Base-by-base conservation (phyloP, 2,797 vertebrate species). In the Sebastes kiyomatsui region DNA sequence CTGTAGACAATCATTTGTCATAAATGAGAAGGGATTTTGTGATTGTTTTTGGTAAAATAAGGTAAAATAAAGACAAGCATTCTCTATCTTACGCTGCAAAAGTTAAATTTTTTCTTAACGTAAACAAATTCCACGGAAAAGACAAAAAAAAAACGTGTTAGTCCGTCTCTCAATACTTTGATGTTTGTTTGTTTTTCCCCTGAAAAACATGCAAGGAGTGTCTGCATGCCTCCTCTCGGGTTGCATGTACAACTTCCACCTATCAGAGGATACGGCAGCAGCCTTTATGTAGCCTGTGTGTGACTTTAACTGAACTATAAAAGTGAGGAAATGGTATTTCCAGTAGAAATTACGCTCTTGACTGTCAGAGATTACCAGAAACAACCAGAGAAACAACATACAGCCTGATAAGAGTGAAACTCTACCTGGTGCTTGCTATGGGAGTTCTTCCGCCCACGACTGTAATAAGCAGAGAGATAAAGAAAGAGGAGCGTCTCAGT, bases 401-500 rank as follows among this genome's bases (percentile, higher is more conserved):
- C 46, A 52, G 38, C 16, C 38, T 10, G 54, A 28, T 1, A 64
- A 22, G 33, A 27, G 61, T 69, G 67, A 81, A 67, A 82, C 52
- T 30, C 71, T 98, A 99, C 98, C 98, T 99, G 98, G 91, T 99
- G 97, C 94, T 99, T 97, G 16, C 97, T 96, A 90, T 99, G 98
- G 86, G 98, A 99, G 94, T 99, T 99, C 91, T 98, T 98, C 94
- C 98, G 96, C 93, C 98, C 98, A 94, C 98, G 97, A 94, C 98
- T 99, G 95, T 1, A 78, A 90, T 0, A 46, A 82, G 33, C n/a
- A 86, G 38, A 84, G 7, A 77, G 35, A 33, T 16, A 35, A 27
- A 77, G 32, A 28, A 3, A 54, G 30, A 83, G 23, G 27, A 65
- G 67, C 2, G 28, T 69, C 52, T 83, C 25, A 73, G 59, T n/a